These are phyloP conservation scores for Heterodera filipjevi DNA, from an alignment of 2,888 invertebrate genomes.

Conservation along the genomic window DNA sequence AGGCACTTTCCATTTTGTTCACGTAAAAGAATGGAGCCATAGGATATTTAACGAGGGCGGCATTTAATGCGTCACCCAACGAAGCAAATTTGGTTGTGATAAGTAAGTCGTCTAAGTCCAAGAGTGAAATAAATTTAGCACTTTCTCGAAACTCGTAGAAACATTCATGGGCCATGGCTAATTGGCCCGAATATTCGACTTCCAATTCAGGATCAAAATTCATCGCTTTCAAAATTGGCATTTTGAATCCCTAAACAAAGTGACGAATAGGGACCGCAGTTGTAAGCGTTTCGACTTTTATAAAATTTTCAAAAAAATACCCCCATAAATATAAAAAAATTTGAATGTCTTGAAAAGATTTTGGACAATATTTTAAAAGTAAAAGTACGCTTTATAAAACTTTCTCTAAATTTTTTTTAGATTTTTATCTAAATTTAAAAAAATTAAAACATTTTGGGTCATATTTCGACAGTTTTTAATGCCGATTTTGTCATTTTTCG, in stretches of 20 bases:
- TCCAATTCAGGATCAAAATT: slow-evolving; percentile 1
- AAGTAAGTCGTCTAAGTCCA: neutral
- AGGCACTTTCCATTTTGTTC: slow-evolving; percentile 28
- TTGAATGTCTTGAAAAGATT: too few relatives aligned
- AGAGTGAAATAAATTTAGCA: neutral
- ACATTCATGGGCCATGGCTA: neutral
- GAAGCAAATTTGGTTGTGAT: neutral
- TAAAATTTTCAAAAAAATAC: too few relatives aligned
- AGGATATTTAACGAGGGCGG: slow-evolving; percentile 24
- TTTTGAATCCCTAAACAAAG: neutral
- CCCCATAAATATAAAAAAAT: neutral
- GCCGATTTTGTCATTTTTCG: too few relatives aligned
- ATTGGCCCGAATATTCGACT: neutral
- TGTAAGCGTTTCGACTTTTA: too few relatives aligned
- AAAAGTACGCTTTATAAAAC: too few relatives aligned
- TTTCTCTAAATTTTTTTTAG: too few relatives aligned
- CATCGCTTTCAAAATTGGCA: neutral
- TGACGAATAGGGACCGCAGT: too few relatives aligned
- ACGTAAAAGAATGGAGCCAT: slow-evolving; percentile 29
- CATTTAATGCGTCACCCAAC: slow-evolving; percentile 16
- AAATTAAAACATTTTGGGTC: too few relatives aligned
- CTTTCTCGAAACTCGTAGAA: neutral
- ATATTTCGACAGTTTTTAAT: too few relatives aligned
- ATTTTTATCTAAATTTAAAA: too few relatives aligned
- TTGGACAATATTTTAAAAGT: too few relatives aligned